Conservation (phyloP, 1,140 invertebrate species). For the Hyles euphorbiae region DNA sequence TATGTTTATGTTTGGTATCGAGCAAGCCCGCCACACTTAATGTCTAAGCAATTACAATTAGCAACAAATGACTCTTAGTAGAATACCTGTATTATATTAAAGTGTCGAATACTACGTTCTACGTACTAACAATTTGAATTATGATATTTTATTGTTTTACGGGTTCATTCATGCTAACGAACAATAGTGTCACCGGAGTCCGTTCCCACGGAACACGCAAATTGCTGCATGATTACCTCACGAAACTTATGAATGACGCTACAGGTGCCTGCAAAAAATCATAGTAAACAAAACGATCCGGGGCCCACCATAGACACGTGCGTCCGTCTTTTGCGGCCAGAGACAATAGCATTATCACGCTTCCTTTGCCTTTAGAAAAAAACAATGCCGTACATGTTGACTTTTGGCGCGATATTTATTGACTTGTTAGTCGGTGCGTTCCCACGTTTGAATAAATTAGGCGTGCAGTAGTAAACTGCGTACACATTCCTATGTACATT, state of each 20-base stretch:
- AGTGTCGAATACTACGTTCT: not conserved
- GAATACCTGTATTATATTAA: too few relatives aligned
- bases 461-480: too few relatives aligned
- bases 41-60: too few relatives aligned
- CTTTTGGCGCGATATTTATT: slow-evolving; percentile 38
- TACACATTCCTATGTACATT: too few relatives aligned
- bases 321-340: slow-evolving; percentile 59
- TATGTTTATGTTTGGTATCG: too few relatives aligned
- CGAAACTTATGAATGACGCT: slow-evolving; percentile 39
- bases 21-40: too few relatives aligned
- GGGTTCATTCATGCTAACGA: slow-evolving; percentile 9
- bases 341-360: slow-evolving; percentile 43
- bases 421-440: slow-evolving; percentile 33
- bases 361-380: slow-evolving; percentile 34
- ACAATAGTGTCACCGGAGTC: slow-evolving; percentile 9
- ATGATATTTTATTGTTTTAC: not conserved
- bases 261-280: slow-evolving; percentile 51
- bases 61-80: too few relatives aligned
- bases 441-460: slow-evolving; percentile 25
- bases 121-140: not conserved
- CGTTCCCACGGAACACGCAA: slow-evolving; percentile 37
- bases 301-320: slow-evolving; percentile 59
- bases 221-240: slow-evolving; percentile 40
- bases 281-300: slow-evolving; percentile 43
- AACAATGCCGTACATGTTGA: slow-evolving; percentile 34